Percentiles rank a stretch among this genome's conserved stretches.
phyloP scores from a whole-genome alignment of 2,888 invertebrate genomes.

The Phalera bucephala region DNA sequence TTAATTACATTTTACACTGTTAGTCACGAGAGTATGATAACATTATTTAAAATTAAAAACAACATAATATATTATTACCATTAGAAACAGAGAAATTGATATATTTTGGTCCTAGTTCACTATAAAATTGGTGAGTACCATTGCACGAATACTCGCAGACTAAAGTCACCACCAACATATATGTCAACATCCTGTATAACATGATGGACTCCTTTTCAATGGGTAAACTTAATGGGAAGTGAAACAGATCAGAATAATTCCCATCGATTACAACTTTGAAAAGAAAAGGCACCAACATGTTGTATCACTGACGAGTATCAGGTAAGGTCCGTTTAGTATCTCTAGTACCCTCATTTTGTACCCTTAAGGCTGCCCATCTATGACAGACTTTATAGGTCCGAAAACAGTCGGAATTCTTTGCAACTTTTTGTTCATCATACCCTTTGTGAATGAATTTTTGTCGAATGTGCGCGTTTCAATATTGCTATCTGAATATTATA shows the following conservation, averaged over 20 bases:
- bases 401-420: too few species aligned
- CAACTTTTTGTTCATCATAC: too few species aligned
- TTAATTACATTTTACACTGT: constrained; percentile 60
- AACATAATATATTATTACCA: constrained; percentile 61
- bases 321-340: too few species aligned
- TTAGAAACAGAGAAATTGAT: constrained; percentile 62
- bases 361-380: too few species aligned
- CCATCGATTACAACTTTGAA: background rate
- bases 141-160: constrained; percentile 33
- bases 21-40: constrained; percentile 66
- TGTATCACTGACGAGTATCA: background rate
- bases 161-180: constrained; percentile 12
- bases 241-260: background rate
- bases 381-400: too few species aligned
- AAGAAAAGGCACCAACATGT: background rate
- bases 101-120: constrained; percentile 70
- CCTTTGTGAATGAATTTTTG: too few species aligned
- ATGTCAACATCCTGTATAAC: constrained; percentile 13
- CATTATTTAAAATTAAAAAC: constrained; percentile 74
- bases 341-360: too few species aligned
- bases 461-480: too few species aligned
- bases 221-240: background rate
- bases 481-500: too few species aligned
- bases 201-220: background rate
- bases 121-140: constrained; percentile 44